Conservation (phyloP, 2,113 vertebrate genomes). For the Upupa epops region DNA sequence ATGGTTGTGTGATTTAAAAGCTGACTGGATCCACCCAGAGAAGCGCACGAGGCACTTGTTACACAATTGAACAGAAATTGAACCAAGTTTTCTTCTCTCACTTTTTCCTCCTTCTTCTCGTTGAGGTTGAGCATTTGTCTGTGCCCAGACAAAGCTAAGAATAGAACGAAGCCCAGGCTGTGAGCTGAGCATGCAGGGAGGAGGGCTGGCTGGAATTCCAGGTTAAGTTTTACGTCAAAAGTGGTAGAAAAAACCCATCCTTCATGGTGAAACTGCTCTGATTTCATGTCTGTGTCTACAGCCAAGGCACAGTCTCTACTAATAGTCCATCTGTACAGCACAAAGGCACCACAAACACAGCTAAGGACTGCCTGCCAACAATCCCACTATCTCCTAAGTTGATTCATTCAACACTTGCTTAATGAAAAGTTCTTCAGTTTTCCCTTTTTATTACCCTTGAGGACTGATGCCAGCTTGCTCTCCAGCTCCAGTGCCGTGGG, state of each 20-base stretch:
- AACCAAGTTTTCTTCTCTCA: neutral
- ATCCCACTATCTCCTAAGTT: neutral
- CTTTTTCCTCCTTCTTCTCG: neutral
- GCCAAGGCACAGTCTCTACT: neutral
- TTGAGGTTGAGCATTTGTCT: neutral
- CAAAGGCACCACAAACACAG: neutral
- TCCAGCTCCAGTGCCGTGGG: neutral
- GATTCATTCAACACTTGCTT: constrained; percentile 8
- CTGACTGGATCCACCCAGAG: neutral
- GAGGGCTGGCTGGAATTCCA: neutral
- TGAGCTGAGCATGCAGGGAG: neutral
- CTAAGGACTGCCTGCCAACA: neutral
- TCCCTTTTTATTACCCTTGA: neutral
- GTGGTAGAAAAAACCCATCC: neutral
- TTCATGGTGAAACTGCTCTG: neutral
- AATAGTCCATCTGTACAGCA: neutral
- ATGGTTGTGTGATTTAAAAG: neutral
- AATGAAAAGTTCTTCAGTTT: neutral
- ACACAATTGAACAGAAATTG: accelerated
- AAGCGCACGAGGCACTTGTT: accelerated
- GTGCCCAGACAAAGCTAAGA: neutral
- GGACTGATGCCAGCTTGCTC: neutral
- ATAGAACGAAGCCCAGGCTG: neutral
- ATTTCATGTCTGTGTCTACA: neutral
- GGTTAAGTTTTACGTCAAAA: neutral